A percentile compares a stretch with the other conserved stretches of the same genome.
phyloP scores from a whole-genome alignment of 92 coral and sea anemone genomes.

The Porites cylindrica region DNA sequence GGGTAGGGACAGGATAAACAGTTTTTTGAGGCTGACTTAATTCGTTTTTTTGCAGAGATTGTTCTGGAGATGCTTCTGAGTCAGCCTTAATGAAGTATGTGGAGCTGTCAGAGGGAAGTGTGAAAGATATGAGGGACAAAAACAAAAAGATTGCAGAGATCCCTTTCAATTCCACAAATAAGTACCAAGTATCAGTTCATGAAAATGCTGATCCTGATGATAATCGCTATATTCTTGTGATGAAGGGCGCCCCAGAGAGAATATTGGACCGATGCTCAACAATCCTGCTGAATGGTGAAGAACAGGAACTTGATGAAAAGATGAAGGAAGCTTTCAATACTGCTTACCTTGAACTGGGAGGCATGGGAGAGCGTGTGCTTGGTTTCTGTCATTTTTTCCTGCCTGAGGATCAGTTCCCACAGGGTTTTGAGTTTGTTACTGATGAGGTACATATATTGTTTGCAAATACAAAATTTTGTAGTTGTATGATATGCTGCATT shows the following conservation, averaged over 20 bases:
- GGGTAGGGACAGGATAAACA: too few species aligned
- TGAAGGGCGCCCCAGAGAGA: conserved; percentile 99
- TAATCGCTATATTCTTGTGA: conserved; percentile 77
- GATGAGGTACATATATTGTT: conserved; percentile 78
- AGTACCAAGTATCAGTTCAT: conserved; percentile 94
- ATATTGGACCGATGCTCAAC: conserved; percentile 94
- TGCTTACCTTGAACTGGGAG: conserved; percentile 97
- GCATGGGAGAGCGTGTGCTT: conserved; percentile 98
- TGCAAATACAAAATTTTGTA: too few species aligned
- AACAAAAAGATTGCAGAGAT: conserved; percentile 85
- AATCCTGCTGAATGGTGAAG: conserved; percentile 76
- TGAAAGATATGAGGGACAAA: conserved; percentile 79
- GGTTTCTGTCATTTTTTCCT: conserved; percentile 92
- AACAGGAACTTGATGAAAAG: conserved; percentile 71
- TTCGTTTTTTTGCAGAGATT: not conserved
- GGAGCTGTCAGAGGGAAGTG: conserved; percentile 86
- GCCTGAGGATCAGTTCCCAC: conserved; percentile 83
- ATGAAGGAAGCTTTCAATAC: conserved; percentile 83
- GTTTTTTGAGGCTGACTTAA: not conserved
- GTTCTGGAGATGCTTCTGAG: conserved; percentile 94
- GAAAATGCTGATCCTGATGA: conserved; percentile 76
- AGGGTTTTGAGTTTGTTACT: conserved; percentile 84
- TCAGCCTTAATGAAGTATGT: conserved; percentile 95
- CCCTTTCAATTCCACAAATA: conserved; percentile 96
- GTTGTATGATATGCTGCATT: too few species aligned